Percentiles rank a stretch among this genome's conserved stretches.
These are phyloP conservation scores for Caenorhabditis parvicauda DNA, from an alignment of 2,888 invertebrate genomes.

Conservation along the genomic window DNA sequence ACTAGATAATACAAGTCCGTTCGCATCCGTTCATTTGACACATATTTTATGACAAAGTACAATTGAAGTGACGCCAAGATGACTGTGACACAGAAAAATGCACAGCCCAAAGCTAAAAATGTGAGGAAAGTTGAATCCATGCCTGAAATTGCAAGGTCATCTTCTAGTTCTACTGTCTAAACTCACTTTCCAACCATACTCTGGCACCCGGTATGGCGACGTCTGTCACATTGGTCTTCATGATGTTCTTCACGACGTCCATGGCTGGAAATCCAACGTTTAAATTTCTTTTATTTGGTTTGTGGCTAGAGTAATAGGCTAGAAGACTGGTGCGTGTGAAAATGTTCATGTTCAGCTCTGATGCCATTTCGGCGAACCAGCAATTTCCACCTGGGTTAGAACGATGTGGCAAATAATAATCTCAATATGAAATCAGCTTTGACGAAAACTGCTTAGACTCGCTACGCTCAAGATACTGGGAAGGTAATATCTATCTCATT, in stretches of 20 bases:
- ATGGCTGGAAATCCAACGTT: too few species aligned
- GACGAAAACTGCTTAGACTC: too few species aligned
- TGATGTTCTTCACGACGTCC: slow-evolving; percentile 39
- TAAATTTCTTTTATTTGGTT: too few species aligned
- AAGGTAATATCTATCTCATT: too few species aligned
- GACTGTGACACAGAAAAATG: slow-evolving; percentile 45
- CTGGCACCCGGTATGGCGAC: slow-evolving; percentile 22
- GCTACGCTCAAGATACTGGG: too few species aligned
- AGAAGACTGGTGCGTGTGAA: too few species aligned
- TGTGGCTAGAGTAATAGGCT: too few species aligned
- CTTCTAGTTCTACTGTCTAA: not conserved
- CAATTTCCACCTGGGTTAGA: too few species aligned
- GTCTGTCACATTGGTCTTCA: slow-evolving; percentile 23
- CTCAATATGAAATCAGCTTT: too few species aligned
- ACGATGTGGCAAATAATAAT: too few species aligned
- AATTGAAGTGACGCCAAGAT: slow-evolving; percentile 48
- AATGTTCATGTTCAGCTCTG: too few species aligned
- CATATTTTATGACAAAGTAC: slow-evolving; percentile 53
- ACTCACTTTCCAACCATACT: slow-evolving; percentile 29
- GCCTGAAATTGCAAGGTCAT: slow-evolving; percentile 26
- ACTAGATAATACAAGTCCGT: slow-evolving; percentile 57
- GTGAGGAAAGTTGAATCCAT: slow-evolving; percentile 47
- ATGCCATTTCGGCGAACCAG: too few species aligned
- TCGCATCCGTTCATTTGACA: slow-evolving; percentile 55
- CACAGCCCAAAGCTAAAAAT: slow-evolving; percentile 39